Evolutionary conservation across 2,797 vertebrate species (phyloP), one percentile per base, ranked within the genome.

Genomic region (Oophaga sylvatica): DNA sequence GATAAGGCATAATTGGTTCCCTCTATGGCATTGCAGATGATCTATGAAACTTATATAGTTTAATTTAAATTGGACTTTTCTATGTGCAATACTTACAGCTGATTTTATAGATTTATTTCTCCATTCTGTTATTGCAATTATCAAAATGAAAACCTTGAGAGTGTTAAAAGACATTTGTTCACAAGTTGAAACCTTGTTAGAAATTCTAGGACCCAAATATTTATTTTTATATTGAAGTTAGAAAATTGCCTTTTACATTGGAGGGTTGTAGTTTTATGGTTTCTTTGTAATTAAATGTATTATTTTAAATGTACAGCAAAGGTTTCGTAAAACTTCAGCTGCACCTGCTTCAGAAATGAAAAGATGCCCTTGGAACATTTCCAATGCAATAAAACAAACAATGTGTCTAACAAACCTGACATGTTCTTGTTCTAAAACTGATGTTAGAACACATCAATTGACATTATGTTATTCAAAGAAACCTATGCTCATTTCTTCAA

Each of bases 341-440:
- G 91, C 93, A 95, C 93, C 93, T 95, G 93, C 93, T 92, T 95
- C 91, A 92, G 90, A 90, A 90, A 90, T 96, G 96, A 97, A 95
- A 94, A 91, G 91, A 91, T 88, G 95, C 95, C 97, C 96, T 97
- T 97, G 96, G 95, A 95, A 94, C 94, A 94, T 93, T 94, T 95
- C 93, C 93, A 95, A 93, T 92, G 91, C 93, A 92, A 91, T 95
- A 94, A 86, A 80, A 81, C 48, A 70, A 81, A 78, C 77, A 81
- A 81, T 80, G 67, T 87, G 48, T 20, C 65, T 73, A 67, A 75
- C 85, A 83, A 87, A 67, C 20, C 19, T 76, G 56, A 59, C 70
- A 82, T 77, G 48, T 77, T 83, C 86, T n/a, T 77, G 80, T 53
- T 83, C 67, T 77, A 57, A 82, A 82, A 16, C 86, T 82, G 41